Evolutionary conservation across 2,113 vertebrate species (phyloP), one percentile per base, ranked within the genome.

Genomic region (Ochotona princeps): DNA sequence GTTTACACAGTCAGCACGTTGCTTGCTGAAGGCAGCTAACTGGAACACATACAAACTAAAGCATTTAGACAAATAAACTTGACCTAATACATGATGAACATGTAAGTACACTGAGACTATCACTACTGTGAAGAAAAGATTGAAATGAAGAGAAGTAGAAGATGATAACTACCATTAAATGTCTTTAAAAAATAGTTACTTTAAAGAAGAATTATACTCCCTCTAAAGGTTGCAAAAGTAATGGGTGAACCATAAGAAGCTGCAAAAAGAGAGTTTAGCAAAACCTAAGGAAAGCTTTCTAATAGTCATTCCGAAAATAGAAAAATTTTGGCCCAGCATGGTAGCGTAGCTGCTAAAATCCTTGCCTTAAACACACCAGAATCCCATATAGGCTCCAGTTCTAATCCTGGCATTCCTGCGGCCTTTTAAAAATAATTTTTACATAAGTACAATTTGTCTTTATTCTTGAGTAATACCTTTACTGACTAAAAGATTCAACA

Each of bases 201-300:
- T 61, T 84, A 49, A 95, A 79, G 28, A 87, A 20, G 15, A 21
- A 88, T 93, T 93, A 89, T 89, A 79, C 12, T 63, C 60, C 82
- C 63, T 89, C 35, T 63, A 65, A 79, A 83, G 23, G 11, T 60
- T 60, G 28, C 44, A 80, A 93, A 70, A 91, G 8, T 75, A 69
- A 79, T 51, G 35, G 60, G 74, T 80, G 70, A 84, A 83, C 84
- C 85, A 69, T 66, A 72, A 67, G 61, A 69, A 94, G 61, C 92
- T 96, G 66, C 8, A 73, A 79, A 69, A 89, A 44, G n/a, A 83
- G 13, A 32, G 26, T 87, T 74, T 32, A 87, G 5, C 4, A 88
- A 69, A 69, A 32, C 83, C 23, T 57, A 61, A 32, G 51, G 15
- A 94, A 21, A 67, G 35, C 25, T 65, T 80, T n/a, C 0, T 79